Conservation (phyloP, 2,113 vertebrate species). For the Gulo gulo region DNA sequence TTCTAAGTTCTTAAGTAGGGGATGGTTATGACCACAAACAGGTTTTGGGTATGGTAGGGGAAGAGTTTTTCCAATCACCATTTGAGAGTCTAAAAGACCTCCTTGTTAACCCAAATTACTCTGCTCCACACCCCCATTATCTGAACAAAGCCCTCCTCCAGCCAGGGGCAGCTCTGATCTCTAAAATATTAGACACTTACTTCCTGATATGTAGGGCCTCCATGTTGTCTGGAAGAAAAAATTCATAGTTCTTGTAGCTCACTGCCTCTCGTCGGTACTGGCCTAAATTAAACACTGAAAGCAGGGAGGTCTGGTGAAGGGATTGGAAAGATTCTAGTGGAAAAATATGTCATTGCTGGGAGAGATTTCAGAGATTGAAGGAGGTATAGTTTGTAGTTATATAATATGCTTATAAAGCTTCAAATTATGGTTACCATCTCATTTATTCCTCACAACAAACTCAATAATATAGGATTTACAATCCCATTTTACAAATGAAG, state of each 20-base stretch:
- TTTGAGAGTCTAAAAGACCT: background rate
- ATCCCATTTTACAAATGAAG: constrained; percentile 26
- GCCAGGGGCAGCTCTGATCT: background rate
- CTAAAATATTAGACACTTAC: constrained; percentile 77
- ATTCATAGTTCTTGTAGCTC: constrained; percentile 90
- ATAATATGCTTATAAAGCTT: constrained; percentile 11
- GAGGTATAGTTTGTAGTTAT: constrained; percentile 21
- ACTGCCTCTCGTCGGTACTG: constrained; percentile 92
- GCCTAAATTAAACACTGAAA: constrained; percentile 92
- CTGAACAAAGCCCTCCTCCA: background rate
- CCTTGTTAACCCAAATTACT: background rate
- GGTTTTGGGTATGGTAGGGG: background rate
- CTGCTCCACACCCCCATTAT: background rate
- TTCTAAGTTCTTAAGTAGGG: background rate
- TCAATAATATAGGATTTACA: background rate
- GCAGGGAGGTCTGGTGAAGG: constrained; percentile 33
- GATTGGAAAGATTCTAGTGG: background rate
- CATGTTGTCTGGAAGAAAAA: constrained; percentile 90
- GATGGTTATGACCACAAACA: background rate
- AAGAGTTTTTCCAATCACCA: background rate
- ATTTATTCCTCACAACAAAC: constrained; percentile 9
- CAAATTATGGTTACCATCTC: background rate
- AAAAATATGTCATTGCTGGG: background rate
- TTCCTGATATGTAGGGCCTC: constrained; percentile 92
- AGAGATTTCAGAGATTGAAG: background rate